Evolutionary conservation across 35 echinoderm and acorn worm species (phyloP).

Genomic region (Apostichopus californicus): DNA sequence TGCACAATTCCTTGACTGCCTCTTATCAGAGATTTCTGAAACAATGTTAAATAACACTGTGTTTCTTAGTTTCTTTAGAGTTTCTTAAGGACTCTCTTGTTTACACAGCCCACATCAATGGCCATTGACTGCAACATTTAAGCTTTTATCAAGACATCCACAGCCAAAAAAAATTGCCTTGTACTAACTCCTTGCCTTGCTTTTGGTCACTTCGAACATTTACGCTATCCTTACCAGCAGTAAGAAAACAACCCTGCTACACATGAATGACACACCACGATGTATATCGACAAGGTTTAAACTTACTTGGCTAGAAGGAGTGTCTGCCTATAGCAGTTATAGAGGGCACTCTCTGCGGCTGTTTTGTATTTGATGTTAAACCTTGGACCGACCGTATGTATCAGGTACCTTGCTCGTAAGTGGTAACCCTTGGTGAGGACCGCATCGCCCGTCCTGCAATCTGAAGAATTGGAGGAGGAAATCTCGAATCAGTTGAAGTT

Average conservation of each 20-base stretch:
- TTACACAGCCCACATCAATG: no score
- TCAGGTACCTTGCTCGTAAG: constrained; percentile 73
- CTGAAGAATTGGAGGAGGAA: constrained; percentile 23
- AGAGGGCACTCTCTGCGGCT: constrained; percentile 93
- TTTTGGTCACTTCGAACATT: no score
- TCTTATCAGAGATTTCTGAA: no score
- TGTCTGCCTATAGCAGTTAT: constrained; percentile 96
- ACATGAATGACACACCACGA: neutral
- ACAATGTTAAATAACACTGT: no score
- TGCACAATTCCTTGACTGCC: no score
- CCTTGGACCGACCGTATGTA: constrained; percentile 94
- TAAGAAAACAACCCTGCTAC: neutral
- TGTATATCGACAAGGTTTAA: neutral
- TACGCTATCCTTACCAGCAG: no score
- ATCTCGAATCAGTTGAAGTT: neutral
- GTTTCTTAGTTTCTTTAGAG: no score
- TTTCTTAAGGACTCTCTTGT: no score
- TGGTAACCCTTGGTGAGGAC: constrained; percentile 89
- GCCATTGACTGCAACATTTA: no score
- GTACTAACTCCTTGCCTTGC: no score
- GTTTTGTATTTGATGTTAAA: constrained; percentile 95
- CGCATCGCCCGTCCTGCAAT: constrained; percentile 93
- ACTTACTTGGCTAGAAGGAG: constrained; percentile 85
- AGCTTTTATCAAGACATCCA: no score
- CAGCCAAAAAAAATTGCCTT: no score